Evolutionary conservation across 2,888 invertebrate species (phyloP).

Genomic region (Scaptodrosophila latifasciaeformis): DNA sequence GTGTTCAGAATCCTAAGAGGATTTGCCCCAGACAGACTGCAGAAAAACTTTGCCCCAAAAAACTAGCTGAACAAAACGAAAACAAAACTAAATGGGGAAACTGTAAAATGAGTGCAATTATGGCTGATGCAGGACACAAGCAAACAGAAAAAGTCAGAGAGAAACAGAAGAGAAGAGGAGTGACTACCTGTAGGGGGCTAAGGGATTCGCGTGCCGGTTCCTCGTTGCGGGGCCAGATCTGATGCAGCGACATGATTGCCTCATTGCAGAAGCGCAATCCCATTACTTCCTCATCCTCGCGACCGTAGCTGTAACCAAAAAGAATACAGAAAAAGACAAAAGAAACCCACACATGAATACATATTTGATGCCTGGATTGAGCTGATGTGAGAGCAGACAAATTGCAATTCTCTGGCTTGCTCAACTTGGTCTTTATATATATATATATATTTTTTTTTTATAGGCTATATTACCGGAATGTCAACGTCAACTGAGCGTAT

Average conservation of each 20-base stretch:
- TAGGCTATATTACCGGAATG: conserved; percentile 84
- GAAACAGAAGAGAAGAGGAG: too few species aligned
- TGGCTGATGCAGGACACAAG: too few species aligned
- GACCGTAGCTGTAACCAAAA: conserved; percentile 84
- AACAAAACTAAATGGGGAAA: too few species aligned
- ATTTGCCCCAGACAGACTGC: neutral
- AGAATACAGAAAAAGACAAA: neutral
- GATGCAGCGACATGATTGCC: conserved; percentile 93
- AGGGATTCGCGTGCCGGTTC: conserved; percentile 78
- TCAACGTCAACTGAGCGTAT: conserved; percentile 90
- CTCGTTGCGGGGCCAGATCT: conserved; percentile 84
- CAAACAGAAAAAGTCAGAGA: neutral
- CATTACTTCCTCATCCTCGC: conserved; percentile 98
- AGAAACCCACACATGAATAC: neutral
- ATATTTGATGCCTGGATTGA: too few species aligned
- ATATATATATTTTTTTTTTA: too few species aligned
- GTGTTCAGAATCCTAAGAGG: neutral
- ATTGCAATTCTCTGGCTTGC: neutral
- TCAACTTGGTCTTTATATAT: neutral
- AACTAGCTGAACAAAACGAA: too few species aligned
- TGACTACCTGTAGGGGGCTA: conserved; percentile 85
- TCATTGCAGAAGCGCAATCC: conserved; percentile 98
- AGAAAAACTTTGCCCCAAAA: neutral
- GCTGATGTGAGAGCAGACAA: too few species aligned
- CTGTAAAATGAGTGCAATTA: too few species aligned